These are phyloP conservation scores for Labeo calbasu DNA, from an alignment of 2,797 vertebrate species.

Conservation along the genomic window DNA sequence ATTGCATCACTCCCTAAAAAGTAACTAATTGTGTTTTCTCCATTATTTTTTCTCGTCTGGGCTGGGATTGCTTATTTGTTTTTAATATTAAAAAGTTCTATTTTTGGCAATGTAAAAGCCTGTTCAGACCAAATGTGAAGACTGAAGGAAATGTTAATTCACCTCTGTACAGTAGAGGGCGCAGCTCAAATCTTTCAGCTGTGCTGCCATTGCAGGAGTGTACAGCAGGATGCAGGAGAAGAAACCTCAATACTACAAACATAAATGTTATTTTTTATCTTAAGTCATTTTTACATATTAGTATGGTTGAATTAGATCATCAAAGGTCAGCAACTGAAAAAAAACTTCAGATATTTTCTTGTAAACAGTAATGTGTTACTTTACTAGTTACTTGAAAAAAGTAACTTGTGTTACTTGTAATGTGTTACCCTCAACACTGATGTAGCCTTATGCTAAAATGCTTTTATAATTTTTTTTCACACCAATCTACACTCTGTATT, in stretches of 20 bases:
- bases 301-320: background rate
- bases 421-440: no score
- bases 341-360: background rate
- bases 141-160: background rate
- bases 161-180: background rate
- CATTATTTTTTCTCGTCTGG: background rate
- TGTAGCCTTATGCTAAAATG: background rate
- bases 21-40: background rate
- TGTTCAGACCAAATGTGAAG: background rate
- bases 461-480: no score
- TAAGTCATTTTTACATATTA: background rate
- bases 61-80: background rate
- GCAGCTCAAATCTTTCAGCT: no score
- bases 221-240: background rate
- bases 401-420: no score
- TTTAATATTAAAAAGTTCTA: background rate
- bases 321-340: background rate
- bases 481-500: no score
- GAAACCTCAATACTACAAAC: background rate
- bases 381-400: no score
- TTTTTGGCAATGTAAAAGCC: background rate
- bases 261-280: background rate
- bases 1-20: background rate
- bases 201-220: background rate
- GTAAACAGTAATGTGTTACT: no score